Evolutionary conservation across 2,888 invertebrate species (phyloP).

Genomic region (Mayetiola destructor): DNA sequence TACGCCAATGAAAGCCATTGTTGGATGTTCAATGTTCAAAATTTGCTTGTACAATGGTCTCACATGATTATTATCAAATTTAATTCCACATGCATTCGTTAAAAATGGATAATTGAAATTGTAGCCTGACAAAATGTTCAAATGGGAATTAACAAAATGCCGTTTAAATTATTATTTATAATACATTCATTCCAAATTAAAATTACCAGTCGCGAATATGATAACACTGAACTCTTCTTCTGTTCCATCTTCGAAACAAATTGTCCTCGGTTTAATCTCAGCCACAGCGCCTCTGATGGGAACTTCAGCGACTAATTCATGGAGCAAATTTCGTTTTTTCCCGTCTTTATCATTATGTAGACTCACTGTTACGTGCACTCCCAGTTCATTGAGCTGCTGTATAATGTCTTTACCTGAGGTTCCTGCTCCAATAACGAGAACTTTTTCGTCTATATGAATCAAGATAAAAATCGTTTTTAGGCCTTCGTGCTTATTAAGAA

Average conservation of each 20-base stretch:
- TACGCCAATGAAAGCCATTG: slow-evolving; percentile 70
- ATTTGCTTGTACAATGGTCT: slow-evolving; percentile 75
- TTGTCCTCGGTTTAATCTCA: slow-evolving; percentile 40
- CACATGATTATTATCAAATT: slow-evolving; percentile 59
- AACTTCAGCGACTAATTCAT: slow-evolving; percentile 53
- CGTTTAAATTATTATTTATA: neutral
- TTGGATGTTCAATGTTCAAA: slow-evolving; percentile 63
- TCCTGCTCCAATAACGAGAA: slow-evolving; percentile 73
- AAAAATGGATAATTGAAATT: slow-evolving; percentile 65
- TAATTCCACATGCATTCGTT: slow-evolving; percentile 49
- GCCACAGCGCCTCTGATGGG: slow-evolving; percentile 37
- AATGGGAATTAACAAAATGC: too few species aligned
- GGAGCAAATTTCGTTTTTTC: slow-evolving; percentile 50
- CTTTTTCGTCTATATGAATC: slow-evolving; percentile 46
- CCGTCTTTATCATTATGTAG: slow-evolving; percentile 51
- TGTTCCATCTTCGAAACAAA: slow-evolving; percentile 49
- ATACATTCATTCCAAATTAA: neutral
- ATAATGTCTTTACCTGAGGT: slow-evolving; percentile 74
- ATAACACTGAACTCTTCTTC: slow-evolving; percentile 48
- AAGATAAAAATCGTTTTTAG: too few species aligned
- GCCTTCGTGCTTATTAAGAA: too few species aligned
- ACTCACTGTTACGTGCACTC: slow-evolving; percentile 49
- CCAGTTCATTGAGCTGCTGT: slow-evolving; percentile 48
- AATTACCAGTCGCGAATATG: slow-evolving; percentile 59
- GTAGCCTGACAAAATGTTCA: slow-evolving; percentile 48